Conservation (phyloP, 2,797 vertebrate species). For the Gadopsis marmoratus region DNA sequence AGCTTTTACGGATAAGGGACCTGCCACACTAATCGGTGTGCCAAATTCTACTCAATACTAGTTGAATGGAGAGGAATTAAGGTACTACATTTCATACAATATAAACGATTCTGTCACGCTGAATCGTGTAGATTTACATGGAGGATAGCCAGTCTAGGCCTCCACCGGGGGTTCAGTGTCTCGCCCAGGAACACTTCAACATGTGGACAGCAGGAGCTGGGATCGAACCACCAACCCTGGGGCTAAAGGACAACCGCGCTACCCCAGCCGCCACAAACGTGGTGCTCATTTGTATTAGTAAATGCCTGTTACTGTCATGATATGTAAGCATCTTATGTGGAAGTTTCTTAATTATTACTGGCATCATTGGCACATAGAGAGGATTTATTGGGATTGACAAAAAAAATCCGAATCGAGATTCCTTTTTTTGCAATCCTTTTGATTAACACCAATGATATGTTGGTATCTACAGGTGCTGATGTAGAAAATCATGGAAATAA, state of each 20-base stretch:
- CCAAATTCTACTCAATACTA: neutral
- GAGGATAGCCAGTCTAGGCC: too few species aligned
- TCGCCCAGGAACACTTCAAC: too few species aligned
- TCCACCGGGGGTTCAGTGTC: too few species aligned
- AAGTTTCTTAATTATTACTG: slow-evolving; percentile 14
- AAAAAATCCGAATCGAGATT: slow-evolving; percentile 20
- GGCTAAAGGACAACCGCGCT: too few species aligned
- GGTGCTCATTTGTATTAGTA: slow-evolving; percentile 19
- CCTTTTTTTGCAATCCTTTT: too few species aligned
- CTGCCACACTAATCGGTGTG: neutral
- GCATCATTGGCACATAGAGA: slow-evolving; percentile 6
- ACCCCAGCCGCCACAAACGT: neutral
- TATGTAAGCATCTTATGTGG: slow-evolving; percentile 9
- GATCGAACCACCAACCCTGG: too few species aligned
- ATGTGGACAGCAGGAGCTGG: too few species aligned
- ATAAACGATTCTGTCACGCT: neutral
- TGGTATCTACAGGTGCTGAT: slow-evolving; percentile 9
- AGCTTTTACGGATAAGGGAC: neutral
- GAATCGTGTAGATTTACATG: neutral
- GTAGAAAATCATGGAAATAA: slow-evolving; percentile 13
- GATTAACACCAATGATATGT: neutral
- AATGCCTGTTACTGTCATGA: slow-evolving; percentile 25
- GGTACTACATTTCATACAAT: neutral
- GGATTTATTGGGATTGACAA: neutral
- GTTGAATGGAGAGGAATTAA: neutral